Base-by-base conservation (phyloP, 2,797 vertebrate genomes). In the Champsocephalus gunnari region DNA sequence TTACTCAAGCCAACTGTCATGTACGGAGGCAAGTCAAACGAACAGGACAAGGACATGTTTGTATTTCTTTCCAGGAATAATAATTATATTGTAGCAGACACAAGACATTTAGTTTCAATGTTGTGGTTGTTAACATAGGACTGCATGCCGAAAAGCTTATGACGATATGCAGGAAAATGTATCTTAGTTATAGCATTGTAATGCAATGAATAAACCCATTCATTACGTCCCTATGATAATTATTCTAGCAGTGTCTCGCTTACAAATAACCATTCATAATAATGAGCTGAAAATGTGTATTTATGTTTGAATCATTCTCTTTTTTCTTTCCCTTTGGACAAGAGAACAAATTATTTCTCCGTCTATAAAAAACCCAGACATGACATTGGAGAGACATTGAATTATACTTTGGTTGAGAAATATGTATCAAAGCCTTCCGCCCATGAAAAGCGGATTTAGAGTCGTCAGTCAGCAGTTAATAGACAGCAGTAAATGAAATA, bases 371-470 rank as follows among this genome's bases (percentile, higher is more conserved):
- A 88, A 86, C 83, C 77, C 73, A 89, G 88, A 90, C 81, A 80
- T 88, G 88, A 92, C 89, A 92, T 89, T 85, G 86, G 81, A 85
- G 88, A 89, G 91, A 92, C 89, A 90, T 94, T 93, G 94, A 94
- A 94, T 94, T 92, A 94, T 80, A 81, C 81, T 81, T 90, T 87
- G 77, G 70, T 87, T 82, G 73, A 82, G 83, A 89, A 91, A 92
- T 88, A 87, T 89, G 80, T 88, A 92, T 91, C 85, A 91, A 89
- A 91, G 80, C 75, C 58, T 71, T 75, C 81, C 67, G 64, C 75
- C 83, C 73, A 85, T 87, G 85, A 89, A 92, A 91, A 90, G 87
- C 71, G 79, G 91, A 89, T 92, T 93, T 91, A 74, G 86, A 91
- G 82, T 84, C 67, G 81, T 90, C 89, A 90, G 90, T 89, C 87